A percentile compares a stretch with the other conserved stretches of the same genome.
phyloP scores from a whole-genome alignment of 2,888 invertebrate species.

The Drosophila recens region DNA sequence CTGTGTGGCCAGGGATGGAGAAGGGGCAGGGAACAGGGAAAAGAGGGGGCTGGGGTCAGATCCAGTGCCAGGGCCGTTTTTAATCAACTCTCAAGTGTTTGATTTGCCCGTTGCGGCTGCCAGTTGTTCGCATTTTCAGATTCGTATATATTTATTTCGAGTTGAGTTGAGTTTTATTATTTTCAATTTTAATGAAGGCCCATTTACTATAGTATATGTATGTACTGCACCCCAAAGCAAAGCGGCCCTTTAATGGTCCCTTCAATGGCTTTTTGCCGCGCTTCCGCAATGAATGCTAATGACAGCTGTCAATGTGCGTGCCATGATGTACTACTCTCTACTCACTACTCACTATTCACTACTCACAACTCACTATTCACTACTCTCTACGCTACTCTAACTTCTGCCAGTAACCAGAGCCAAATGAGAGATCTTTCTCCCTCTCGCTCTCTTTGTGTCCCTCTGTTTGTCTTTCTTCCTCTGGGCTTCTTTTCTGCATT shows the following conservation, averaged over 20 bases:
- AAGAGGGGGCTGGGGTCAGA: slow-evolving; percentile 12
- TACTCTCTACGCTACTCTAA: slow-evolving; percentile 13
- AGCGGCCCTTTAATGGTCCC: slow-evolving; percentile 28
- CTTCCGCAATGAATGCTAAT: slow-evolving; percentile 79
- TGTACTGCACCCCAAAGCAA: slow-evolving; percentile 63
- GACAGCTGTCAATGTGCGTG: slow-evolving; percentile 81
- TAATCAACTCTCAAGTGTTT: slow-evolving; percentile 78
- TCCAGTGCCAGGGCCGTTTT: slow-evolving; percentile 48
- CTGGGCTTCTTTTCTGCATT: not conserved
- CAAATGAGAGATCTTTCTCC: not conserved
- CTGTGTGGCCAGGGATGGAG: slow-evolving; percentile 3
- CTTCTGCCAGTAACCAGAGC: not conserved
- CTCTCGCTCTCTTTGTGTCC: not conserved
- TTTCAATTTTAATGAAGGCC: slow-evolving; percentile 79
- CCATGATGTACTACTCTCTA: slow-evolving; percentile 67
- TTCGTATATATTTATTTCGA: slow-evolving; percentile 18
- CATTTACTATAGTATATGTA: slow-evolving; percentile 49
- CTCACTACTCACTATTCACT: slow-evolving; percentile 8
- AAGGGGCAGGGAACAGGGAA: slow-evolving; percentile 3
- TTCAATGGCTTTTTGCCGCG: slow-evolving; percentile 65
- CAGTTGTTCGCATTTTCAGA: slow-evolving; percentile 29
- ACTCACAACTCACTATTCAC: slow-evolving; percentile 20
- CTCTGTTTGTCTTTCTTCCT: not conserved
- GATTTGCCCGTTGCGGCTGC: slow-evolving; percentile 72
- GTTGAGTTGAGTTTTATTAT: slow-evolving; percentile 63